These are phyloP conservation scores for Melanitta fusca DNA, from an alignment of 2,797 vertebrate species.

Conservation along the genomic window DNA sequence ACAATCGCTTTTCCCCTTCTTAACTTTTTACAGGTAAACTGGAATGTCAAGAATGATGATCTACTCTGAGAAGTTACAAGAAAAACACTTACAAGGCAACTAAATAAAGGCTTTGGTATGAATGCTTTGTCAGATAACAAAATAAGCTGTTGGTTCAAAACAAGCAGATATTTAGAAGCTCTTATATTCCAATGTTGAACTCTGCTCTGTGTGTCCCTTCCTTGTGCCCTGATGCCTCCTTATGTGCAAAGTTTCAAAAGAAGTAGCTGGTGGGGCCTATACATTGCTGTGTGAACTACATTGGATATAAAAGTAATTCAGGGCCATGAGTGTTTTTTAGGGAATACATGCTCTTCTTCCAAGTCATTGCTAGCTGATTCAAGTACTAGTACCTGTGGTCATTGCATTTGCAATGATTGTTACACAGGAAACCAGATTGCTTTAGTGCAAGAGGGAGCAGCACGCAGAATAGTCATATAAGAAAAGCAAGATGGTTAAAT, in stretches of 20 bases:
- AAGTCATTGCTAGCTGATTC: background rate
- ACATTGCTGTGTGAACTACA: background rate
- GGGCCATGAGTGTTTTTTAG: background rate
- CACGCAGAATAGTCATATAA: background rate
- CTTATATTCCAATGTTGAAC: background rate
- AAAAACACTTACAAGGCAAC: background rate
- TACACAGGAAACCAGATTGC: background rate
- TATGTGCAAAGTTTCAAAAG: background rate
- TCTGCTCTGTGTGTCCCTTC: background rate
- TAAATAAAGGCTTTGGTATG: background rate
- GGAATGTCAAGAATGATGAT: background rate
- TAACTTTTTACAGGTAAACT: background rate
- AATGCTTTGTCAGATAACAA: background rate
- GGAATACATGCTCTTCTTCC: background rate
- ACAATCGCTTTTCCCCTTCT: background rate
- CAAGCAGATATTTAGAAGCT: background rate
- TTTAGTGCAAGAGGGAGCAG: background rate
- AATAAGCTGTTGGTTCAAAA: background rate
- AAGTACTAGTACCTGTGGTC: background rate
- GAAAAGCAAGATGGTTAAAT: background rate
- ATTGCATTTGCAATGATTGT: background rate
- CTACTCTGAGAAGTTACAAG: background rate
- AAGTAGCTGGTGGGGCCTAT: background rate
- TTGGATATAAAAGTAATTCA: background rate
- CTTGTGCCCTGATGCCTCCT: background rate